Evolutionary conservation across 2,797 vertebrate species (phyloP).

Genomic region (Menidia menidia): DNA sequence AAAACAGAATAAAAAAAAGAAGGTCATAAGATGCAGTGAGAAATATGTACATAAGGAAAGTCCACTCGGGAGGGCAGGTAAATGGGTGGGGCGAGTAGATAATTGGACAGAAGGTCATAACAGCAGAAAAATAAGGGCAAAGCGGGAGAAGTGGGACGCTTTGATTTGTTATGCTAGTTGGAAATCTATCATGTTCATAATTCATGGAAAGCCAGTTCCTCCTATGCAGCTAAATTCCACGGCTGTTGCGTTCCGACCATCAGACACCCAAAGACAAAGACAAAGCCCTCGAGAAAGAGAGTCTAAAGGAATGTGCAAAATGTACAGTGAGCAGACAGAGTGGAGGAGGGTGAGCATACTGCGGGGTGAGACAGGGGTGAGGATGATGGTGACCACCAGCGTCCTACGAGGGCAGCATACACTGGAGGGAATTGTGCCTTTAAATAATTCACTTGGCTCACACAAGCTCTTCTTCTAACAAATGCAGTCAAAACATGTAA

Average conservation of each 20-base stretch:
- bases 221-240: slow-evolving; percentile 59
- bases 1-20: background rate
- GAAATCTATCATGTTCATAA: slow-evolving; percentile 73
- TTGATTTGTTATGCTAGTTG: slow-evolving; percentile 46
- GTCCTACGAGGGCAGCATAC: slow-evolving; percentile 51
- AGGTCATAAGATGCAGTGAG: background rate
- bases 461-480: slow-evolving; percentile 28
- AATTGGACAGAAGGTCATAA: slow-evolving; percentile 1
- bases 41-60: background rate
- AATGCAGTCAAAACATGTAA: slow-evolving; percentile 13
- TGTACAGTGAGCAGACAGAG: slow-evolving; percentile 26
- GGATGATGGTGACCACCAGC: slow-evolving; percentile 69
- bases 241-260: slow-evolving; percentile 58
- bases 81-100: background rate
- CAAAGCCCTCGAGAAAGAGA: background rate
- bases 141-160: slow-evolving; percentile 11
- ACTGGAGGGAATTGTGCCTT: slow-evolving; percentile 56
- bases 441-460: slow-evolving; percentile 70
- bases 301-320: slow-evolving; percentile 2
- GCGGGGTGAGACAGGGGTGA: slow-evolving; percentile 46
- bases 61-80: background rate
- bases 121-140: slow-evolving; percentile 20
- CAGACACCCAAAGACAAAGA: slow-evolving; percentile 34
- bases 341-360: slow-evolving; percentile 23
- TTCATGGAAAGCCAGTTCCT: slow-evolving; percentile 59